Evolutionary conservation across 2,113 vertebrate species (phyloP).

Genomic region (Cavia aperea): DNA sequence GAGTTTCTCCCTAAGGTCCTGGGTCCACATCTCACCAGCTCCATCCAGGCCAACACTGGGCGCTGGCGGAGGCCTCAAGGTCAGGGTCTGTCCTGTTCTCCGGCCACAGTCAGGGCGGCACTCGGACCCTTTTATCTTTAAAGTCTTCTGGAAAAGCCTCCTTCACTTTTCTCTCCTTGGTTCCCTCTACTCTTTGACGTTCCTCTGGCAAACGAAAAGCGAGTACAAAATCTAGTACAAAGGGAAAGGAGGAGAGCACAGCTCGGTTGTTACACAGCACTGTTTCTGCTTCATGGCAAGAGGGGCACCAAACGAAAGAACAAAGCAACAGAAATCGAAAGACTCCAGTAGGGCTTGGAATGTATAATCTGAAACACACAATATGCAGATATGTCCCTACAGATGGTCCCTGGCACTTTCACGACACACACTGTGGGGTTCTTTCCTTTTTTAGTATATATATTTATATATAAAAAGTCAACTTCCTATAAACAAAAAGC

Average conservation of each 20-base stretch:
- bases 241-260: conserved; percentile 43
- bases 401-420: conserved; percentile 78
- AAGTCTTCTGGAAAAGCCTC: conserved; percentile 16
- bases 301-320: conserved; percentile 41
- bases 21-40: background rate
- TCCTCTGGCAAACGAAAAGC: conserved; percentile 65
- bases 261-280: conserved; percentile 62
- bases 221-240: conserved; percentile 42
- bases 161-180: background rate
- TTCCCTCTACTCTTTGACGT: conserved; percentile 42
- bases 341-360: conserved; percentile 69
- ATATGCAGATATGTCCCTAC: conserved; percentile 75
- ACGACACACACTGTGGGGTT: conserved; percentile 75
- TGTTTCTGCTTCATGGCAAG: conserved; percentile 48
- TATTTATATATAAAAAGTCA: conserved; percentile 77
- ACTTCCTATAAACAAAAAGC: conserved; percentile 87
- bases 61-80: background rate
- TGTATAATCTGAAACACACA: conserved; percentile 74
- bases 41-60: background rate
- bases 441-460: conserved; percentile 55
- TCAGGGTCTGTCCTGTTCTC: background rate
- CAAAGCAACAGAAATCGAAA: conserved; percentile 41
- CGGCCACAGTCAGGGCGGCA: background rate
- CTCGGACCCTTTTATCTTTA: accelerated
- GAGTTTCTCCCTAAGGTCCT: background rate